phyloP scores from a whole-genome alignment of 2,797 vertebrate genomes.

The Jordanella pulchra region DNA sequence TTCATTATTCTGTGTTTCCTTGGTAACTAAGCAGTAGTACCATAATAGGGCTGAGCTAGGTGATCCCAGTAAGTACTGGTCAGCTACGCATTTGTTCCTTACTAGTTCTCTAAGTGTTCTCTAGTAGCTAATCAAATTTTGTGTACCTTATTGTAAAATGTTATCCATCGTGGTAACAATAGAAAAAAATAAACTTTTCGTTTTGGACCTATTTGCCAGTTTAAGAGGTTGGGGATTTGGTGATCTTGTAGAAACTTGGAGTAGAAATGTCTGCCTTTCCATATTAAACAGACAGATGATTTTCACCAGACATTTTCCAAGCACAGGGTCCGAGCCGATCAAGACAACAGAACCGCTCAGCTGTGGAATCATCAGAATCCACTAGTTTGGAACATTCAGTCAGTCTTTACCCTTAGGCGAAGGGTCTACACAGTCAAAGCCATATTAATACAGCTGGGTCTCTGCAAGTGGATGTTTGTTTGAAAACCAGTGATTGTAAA shows the following conservation, averaged over 20 bases:
- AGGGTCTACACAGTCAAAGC: background rate
- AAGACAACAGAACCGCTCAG: background rate
- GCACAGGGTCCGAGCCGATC: background rate
- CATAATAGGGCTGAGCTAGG: no score
- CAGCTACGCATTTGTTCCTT: no score
- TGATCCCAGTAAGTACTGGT: no score
- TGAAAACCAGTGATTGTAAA: background rate
- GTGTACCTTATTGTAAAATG: no score
- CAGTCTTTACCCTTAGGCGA: no score
- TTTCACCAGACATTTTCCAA: background rate
- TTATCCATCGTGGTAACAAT: no score
- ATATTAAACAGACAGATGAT: no score
- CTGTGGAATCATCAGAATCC: background rate
- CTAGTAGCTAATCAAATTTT: no score
- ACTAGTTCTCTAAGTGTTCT: no score
- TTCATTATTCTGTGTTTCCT: no score
- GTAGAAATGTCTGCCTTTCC: background rate
- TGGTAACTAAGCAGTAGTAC: no score
- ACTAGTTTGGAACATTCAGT: background rate
- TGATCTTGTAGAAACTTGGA: background rate
- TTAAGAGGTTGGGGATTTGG: background rate
- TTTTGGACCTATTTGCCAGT: background rate
- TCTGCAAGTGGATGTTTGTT: background rate
- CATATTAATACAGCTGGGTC: background rate
- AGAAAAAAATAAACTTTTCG: no score